phyloP scores from a whole-genome alignment of 64 coral and sea anemone genomes.

The Exaiptasia diaphana region DNA sequence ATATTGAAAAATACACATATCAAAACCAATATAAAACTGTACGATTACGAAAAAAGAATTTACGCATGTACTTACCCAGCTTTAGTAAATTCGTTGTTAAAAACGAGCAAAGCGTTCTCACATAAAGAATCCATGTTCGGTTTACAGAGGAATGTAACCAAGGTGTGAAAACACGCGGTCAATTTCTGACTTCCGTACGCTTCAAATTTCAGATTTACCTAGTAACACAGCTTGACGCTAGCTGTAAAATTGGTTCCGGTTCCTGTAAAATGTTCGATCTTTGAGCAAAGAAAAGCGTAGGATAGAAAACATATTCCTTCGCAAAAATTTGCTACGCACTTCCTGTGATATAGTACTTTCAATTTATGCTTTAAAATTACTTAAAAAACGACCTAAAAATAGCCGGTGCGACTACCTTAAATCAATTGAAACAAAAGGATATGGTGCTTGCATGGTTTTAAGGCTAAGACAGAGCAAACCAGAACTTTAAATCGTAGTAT shows the following conservation, averaged over 20 bases:
- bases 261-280: neutral
- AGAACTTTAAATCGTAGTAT: no score
- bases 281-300: no score
- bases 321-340: no score
- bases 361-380: no score
- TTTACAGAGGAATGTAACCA: neutral
- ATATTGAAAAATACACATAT: neutral
- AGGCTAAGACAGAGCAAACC: no score
- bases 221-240: neutral
- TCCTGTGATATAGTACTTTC: no score
- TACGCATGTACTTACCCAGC: neutral
- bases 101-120: neutral
- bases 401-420: no score
- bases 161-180: neutral
- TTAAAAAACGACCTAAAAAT: no score
- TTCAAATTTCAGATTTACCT: neutral
- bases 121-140: neutral
- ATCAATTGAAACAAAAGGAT: no score
- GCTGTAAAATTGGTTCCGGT: neutral
- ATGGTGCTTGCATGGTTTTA: no score
- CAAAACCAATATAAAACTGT: neutral
- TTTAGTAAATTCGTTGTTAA: neutral
- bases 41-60: neutral
- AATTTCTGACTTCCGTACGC: neutral
- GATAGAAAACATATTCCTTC: no score